Base-by-base conservation (phyloP, 2,888 invertebrate species). In the Endotricha flammealis region DNA sequence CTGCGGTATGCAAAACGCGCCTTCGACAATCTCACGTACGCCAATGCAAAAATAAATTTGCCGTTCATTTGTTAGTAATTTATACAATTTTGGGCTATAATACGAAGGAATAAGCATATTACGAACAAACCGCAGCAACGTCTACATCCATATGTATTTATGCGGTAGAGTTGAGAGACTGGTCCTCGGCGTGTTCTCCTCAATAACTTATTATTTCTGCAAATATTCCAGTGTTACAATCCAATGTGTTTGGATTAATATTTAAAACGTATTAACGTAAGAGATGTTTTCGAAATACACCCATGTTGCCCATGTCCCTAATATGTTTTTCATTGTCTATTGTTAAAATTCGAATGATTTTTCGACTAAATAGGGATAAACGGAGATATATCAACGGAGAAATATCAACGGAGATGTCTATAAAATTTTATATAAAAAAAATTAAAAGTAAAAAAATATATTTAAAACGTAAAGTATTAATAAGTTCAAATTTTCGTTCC, bases 1-100 rank as follows among this genome's bases (percentile, higher is more conserved):
- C 73, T 67, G 77, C 65, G 76, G 75, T 81, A 79, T 80, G 79
- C 76, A 77, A 78, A 78, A 78, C 77, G 68, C 53, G 71, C 68
- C 75, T 78, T 72, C 76, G 63, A 75, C 77, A 80, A 76, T 77
- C 73, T 70, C 63, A 60, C 62, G 55, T 64, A 53, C 56, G 56
- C 64, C 63, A 64, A 64, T 48, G 57, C 68, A 62, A 65, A 59
- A 39, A 64, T 64, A 53, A 53, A 51, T 62, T 63, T 73, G 53
- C 72, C 37, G 51, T 41, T 47, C 36, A 34, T 25, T 29, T 55
- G 46, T 44, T 32, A 32, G 31, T 13, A 16, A 42, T 44, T 25
- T 48, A 39, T 24, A 36, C 46, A 13, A 64, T 43, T 50, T 35
- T 63, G 29, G 32, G 39, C 57, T 42, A 52, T 70, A 66, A 41